Evolutionary conservation across 2,888 invertebrate species (phyloP), one percentile per base, ranked within the genome.

Genomic region (Tridacna crocea): DNA sequence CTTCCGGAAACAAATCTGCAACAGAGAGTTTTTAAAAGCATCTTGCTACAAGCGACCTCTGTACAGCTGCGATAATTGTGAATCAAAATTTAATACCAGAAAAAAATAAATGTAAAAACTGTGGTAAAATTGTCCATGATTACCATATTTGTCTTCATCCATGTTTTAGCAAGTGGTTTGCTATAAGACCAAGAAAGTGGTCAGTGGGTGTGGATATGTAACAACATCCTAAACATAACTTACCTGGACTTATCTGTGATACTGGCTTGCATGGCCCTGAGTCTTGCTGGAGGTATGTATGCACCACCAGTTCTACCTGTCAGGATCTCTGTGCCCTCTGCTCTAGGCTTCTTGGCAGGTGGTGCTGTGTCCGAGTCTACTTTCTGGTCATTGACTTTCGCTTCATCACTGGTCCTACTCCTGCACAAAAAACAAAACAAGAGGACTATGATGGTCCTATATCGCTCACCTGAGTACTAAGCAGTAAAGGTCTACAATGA

Each of bases 211-310:
- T 36, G 2, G 36, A 36, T 36, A 36, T 36, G 36, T 36, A 36
- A 36, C 36, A 36, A 36, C 36, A 36, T 36, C 36, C 36, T 4
- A 36, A 36, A 36, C 36, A 4, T 36, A 27, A 26, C 76, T 79
- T 84, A 94, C 94, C 95, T 95, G 74, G 97, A 96, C 95, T 99
- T 99, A 92, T 99, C 99, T 0, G 97, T 98, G 75, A 99, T 98
- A 94, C 97, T 97, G 65, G 97, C 97, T 95, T 99, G 99, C 98
- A 99, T 98, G 96, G 99, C 96, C 27, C 97, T 96, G 61, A 99
- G 95, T 92, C 97, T 98, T 0, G 99, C 99, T 0, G 99, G 99
- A 0, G 99, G 99, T 91, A 99, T 99, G 92, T 99, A 99, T 6
- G 99, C 99, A 47, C 93, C 93, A 15, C 93, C 93, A 36, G 93